A percentile compares a stretch with the other conserved stretches of the same genome.
Evolutionary conservation across 92 coral and sea anemone species (phyloP).

Genomic region (Phenganax stokvisi): DNA sequence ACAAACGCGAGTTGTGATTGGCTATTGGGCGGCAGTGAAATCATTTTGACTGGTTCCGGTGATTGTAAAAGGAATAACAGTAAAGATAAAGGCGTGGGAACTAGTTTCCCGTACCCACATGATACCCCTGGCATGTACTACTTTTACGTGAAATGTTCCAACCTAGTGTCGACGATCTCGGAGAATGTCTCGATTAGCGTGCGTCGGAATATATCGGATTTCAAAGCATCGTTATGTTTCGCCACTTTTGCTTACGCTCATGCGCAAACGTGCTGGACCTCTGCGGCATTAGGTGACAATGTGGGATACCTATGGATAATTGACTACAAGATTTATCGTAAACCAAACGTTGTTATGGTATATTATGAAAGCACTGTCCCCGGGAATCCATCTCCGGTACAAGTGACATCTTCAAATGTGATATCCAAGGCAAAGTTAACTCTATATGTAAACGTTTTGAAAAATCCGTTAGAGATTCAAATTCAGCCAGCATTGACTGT

Average conservation of each 20-base stretch:
- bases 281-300: conserved; percentile 14
- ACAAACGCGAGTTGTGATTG: conserved; percentile 33
- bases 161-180: conserved; percentile 24
- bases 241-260: conserved; percentile 54
- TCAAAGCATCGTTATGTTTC: conserved; percentile 54
- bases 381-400: background rate
- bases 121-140: background rate
- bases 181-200: conserved; percentile 36
- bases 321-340: background rate
- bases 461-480: conserved; percentile 17
- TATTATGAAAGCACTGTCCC: background rate
- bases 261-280: conserved; percentile 14
- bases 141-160: conserved; percentile 9
- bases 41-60: background rate
- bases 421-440: conserved; percentile 6
- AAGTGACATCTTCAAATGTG: conserved; percentile 4
- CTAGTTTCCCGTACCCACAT: conserved; percentile 27
- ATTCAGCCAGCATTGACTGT: background rate
- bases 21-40: background rate
- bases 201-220: conserved; percentile 52
- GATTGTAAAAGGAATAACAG: background rate
- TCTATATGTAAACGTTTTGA: conserved; percentile 9
- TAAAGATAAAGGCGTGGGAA: conserved; percentile 10
- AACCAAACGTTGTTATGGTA: background rate
- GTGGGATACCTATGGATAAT: conserved; percentile 18